A percentile compares a stretch with the other conserved stretches of the same genome.
Conservation (phyloP, 2,113 vertebrate species). For the Hipposideros armiger region DNA sequence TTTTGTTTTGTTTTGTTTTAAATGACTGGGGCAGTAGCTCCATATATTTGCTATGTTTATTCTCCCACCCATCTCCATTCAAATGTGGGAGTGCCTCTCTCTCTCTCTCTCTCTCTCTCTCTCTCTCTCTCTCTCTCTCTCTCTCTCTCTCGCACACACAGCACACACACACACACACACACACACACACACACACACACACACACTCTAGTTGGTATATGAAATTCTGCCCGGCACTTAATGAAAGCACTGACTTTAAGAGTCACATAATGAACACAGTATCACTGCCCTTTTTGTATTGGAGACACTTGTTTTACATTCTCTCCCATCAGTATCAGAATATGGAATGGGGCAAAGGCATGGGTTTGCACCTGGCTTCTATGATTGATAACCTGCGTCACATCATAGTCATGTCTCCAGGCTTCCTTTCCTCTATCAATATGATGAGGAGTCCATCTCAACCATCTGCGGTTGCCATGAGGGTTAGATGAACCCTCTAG, state of each 20-base stretch:
- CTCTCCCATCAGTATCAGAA: not conserved
- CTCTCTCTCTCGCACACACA: not conserved
- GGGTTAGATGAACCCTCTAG: not conserved
- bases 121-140: not conserved
- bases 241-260: not conserved
- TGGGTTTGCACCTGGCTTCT: not conserved
- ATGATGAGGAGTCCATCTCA: not conserved
- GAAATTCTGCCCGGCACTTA: not conserved
- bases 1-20: not conserved
- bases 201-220: not conserved
- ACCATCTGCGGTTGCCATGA: not conserved
- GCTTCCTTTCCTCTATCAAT: not conserved
- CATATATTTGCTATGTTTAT: not conserved
- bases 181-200: too few species aligned
- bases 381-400: not conserved
- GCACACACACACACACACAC: too few species aligned
- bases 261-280: not conserved
- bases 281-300: not conserved
- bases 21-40: not conserved
- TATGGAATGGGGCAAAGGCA: not conserved
- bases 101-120: not conserved
- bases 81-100: not conserved
- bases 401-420: not conserved
- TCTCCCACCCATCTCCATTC: not conserved
- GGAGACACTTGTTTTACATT: not conserved